Base-by-base conservation (phyloP, 2,797 vertebrate genomes). In the Catostomus latipinnis region DNA sequence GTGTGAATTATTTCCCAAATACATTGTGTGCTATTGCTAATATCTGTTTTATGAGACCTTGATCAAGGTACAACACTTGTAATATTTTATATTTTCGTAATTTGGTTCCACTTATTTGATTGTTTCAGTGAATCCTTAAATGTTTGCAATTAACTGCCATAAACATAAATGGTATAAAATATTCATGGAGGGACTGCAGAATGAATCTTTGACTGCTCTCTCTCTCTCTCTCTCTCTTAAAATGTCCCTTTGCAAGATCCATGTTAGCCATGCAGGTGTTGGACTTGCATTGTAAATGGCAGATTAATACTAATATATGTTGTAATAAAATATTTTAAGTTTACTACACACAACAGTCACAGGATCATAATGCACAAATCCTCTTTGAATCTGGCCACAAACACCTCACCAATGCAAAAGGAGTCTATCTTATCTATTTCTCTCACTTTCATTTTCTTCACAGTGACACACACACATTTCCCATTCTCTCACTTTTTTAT, bases 321-420 rank as follows among this genome's bases (percentile, higher is more conserved):
- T 93, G 89, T 92, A 93, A 94, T 93, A 92, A 84, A 81, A 88
- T 82, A 88, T 95, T 95, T 96, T 89, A 94, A 90, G 90, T 93
- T 88, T 90, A 92, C 91, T 94, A 93, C 91, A 93, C 92, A 91
- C 88, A 14, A 43, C 58, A 89, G 92, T 90, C 88, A 63, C 87
- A 81, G 88, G 93, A 94, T 93, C 92, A 89, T 88, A 93, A 93
- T 90, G 87, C 89, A 90, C 91, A 91, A 94, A 92, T 92, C 85
- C 84, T 84, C 89, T 93, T 93, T 93, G 90, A 93, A 92, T 93
- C 83, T 75, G 84, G 87, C 78, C 83, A 86, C 88, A 83, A 90
- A 69, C 56, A 77, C 13, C 6, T 16, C 56, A 16, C 13, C 45
- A 60, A 6, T 78, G 46, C 46, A 58, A 68, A 11, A 34, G 54